Percentiles rank a stretch among this genome's conserved stretches.
Evolutionary conservation across 37 sponge, comb jelly and placozoan species (phyloP).

Genomic region (Petrosia ficiformis): DNA sequence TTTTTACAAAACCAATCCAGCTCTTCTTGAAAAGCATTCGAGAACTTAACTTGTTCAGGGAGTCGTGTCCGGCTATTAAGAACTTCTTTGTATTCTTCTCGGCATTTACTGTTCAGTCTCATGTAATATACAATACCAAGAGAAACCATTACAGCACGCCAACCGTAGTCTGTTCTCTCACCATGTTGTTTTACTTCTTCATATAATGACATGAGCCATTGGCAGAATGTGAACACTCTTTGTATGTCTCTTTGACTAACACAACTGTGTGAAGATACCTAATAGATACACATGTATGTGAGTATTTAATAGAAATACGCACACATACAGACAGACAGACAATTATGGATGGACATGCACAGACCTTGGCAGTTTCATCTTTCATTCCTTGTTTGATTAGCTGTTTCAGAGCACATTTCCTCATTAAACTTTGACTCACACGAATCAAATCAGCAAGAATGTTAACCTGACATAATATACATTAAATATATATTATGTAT

Average conservation of each 20-base stretch:
- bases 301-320: too few relatives aligned
- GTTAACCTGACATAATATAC: constrained; percentile 3
- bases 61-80: constrained; percentile 17
- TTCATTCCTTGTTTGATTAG: constrained; percentile 12
- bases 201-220: constrained; percentile 58
- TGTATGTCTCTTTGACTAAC: constrained; percentile 86
- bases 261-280: constrained; percentile 56
- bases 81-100: constrained; percentile 29
- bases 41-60: constrained; percentile 35
- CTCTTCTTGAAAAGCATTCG: constrained; percentile 43
- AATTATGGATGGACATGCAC: too few relatives aligned
- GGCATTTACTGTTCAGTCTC: constrained; percentile 54
- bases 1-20: constrained; percentile 53
- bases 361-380: constrained; percentile 8
- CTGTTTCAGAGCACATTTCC: constrained; percentile 68
- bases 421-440: constrained; percentile 66
- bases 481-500: too few relatives aligned
- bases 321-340: too few relatives aligned
- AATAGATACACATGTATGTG: not conserved
- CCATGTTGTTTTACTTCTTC: constrained; percentile 15
- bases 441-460: constrained; percentile 65
- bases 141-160: constrained; percentile 66
- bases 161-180: constrained; percentile 15
- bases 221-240: constrained; percentile 80
- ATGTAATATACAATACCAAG: constrained; percentile 90